phyloP scores from a whole-genome alignment of 1,140 invertebrate species.

The Helicoverpa armigera region DNA sequence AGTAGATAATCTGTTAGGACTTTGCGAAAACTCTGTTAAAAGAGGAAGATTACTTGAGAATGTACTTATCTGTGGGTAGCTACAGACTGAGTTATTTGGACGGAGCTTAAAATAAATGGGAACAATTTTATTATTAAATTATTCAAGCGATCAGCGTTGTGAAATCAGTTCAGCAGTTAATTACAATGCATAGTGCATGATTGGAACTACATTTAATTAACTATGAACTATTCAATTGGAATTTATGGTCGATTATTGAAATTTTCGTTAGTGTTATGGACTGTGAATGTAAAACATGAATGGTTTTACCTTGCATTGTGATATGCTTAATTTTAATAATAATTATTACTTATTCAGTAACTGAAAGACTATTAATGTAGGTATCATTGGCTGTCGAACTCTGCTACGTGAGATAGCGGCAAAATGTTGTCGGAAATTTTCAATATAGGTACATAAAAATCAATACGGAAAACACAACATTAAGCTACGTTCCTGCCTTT shows the following conservation, averaged over 20 bases:
- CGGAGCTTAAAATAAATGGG: neutral
- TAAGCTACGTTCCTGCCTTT: too few relatives aligned
- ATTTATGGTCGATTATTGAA: slow-evolving; percentile 14
- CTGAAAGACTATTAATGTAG: too few relatives aligned
- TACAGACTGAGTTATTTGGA: neutral
- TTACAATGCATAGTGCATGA: slow-evolving; percentile 7
- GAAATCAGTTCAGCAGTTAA: slow-evolving; percentile 27
- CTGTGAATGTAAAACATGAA: neutral
- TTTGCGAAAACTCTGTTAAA: slow-evolving; percentile 9
- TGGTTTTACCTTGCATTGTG: too few relatives aligned
- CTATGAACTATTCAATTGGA: slow-evolving; percentile 15
- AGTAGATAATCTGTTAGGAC: slow-evolving; percentile 35
- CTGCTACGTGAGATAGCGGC: too few relatives aligned
- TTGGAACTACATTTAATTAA: slow-evolving; percentile 27
- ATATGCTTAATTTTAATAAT: too few relatives aligned
- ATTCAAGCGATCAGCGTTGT: neutral
- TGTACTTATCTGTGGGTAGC: neutral
- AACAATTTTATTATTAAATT: slow-evolving; percentile 19
- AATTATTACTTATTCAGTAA: too few relatives aligned
- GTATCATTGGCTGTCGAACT: too few relatives aligned
- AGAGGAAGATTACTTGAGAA: slow-evolving; percentile 16
- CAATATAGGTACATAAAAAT: too few relatives aligned
- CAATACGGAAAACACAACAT: too few relatives aligned
- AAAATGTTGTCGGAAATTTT: too few relatives aligned
- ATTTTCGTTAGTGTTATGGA: neutral